Base-by-base conservation (phyloP, 2,888 invertebrate species). In the Horisme vitalbata region DNA sequence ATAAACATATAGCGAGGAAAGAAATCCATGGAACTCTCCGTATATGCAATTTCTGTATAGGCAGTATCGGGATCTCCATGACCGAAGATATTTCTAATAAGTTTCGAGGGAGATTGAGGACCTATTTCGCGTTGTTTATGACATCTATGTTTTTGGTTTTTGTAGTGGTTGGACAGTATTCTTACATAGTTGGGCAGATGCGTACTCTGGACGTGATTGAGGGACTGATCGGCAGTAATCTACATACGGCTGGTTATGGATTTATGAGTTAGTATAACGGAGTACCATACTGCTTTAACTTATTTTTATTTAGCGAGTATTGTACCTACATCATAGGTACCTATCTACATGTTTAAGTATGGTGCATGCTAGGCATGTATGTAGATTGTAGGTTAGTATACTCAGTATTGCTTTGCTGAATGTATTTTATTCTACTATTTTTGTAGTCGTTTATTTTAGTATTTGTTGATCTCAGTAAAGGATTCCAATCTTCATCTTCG, bases 221-320 rank as follows among this genome's bases (percentile, higher is more conserved):
- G 26, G 77, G 77, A 27, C 73, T 82, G 35, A 68, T 83, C 9
- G 69, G 74, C 1, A 70, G 78, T 28, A 65, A 68, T 41, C 61
- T 84, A 48, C 83, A 84, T 46, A 76, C 82, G 41, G 73, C 77
- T 15, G 83, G 83, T 12, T 84, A 84, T 32, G 84, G 75, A 34
- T 66, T 66, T 5, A 77, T 83, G 74, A 81, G 84, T 84, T 55
- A 75, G 76, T 73, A 11, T 11, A 5, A 5, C 6, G 2, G 1
- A 18, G 18, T 6, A 18, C 18, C 2, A 18, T 18, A 5, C 6
- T 18, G 18, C n/a, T n/a, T n/a, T n/a, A n/a, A n/a, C n/a, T n/a
- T n/a, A n/a, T n/a, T n/a, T n/a, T n/a, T n/a, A n/a, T n/a, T n/a
- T n/a, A n/a, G n/a, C n/a, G n/a, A n/a, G n/a, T n/a, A n/a, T n/a